Base-by-base conservation (phyloP, 2,797 vertebrate species). In the Parambassis ranga region DNA sequence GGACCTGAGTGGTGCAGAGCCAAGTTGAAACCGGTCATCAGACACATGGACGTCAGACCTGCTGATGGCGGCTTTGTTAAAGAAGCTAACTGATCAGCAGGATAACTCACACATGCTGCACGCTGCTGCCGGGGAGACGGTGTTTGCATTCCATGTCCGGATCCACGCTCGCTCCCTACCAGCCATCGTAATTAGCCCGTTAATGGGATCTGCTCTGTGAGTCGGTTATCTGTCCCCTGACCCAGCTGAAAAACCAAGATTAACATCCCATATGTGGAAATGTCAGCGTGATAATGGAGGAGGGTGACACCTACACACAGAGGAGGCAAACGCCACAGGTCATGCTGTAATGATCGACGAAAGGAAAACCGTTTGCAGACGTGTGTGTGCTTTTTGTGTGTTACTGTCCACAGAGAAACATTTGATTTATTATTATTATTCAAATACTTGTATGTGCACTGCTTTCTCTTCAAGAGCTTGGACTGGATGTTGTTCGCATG, bases 141-240 rank as follows among this genome's bases (percentile, higher is more conserved):
- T 49, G 41, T 23, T n/a, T 42, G 30, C 43, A 37, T 50, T 13
- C 26, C n/a, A 8, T 48, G 8, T 37, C 73, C 30, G 35, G 16
- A 51, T 63, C 36, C 19, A 13, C 39, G n/a, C n/a, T n/a, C n/a
- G n/a, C n/a, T 51, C 41, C 36, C 42, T 39, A 60, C 39, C 62
- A 33, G 65, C 47, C 33, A 63, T 61, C 49, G 67, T 86, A 87
- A 85, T 85, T 81, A 82, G 75, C 47, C 65, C 77, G 78, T 83
- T 80, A 84, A 82, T 67, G 48, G 39, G 65, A 78, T 81, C 48
- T 44, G 49, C 64, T 51, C 59, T 72, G 58, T 65, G 73, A 42
- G 37, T 68, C 71, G 51, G 61, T 81, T 79, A 70, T 83, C 74
- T 55, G 53, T 22, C 48, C 28, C 26, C 16, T 3, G 4, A 56